Evolutionary conservation across 2,113 vertebrate species (phyloP).

Genomic region (Tragelaphus buxtoni): DNA sequence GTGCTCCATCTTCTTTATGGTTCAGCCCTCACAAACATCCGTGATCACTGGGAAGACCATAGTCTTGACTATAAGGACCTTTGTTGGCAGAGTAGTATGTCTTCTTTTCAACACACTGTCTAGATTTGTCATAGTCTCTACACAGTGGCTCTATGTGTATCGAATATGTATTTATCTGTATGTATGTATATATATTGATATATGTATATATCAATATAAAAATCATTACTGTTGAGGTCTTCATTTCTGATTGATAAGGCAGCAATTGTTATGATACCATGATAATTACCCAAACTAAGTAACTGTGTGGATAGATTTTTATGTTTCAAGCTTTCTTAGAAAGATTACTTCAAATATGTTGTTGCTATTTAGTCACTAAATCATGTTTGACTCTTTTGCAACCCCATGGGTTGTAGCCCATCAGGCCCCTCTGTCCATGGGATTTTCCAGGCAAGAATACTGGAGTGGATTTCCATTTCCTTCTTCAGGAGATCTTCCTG

Average conservation of each 20-base stretch:
- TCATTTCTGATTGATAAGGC: neutral
- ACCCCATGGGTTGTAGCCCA: neutral
- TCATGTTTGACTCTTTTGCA: neutral
- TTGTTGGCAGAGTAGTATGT: neutral
- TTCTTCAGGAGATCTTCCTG: neutral
- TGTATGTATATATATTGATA: neutral
- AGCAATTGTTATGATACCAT: neutral
- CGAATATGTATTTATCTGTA: neutral
- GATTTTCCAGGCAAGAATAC: neutral
- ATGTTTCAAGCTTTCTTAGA: neutral
- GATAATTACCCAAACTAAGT: neutral
- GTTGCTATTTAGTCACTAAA: neutral
- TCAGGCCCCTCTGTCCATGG: neutral
- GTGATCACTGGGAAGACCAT: neutral
- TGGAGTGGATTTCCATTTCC: neutral
- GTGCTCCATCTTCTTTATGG: neutral
- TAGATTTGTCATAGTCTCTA: neutral
- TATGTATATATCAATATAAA: neutral
- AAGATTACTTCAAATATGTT: neutral
- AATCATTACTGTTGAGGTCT: neutral
- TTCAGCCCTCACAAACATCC: neutral
- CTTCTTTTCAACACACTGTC: neutral
- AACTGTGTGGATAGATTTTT: neutral
- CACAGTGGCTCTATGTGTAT: neutral
- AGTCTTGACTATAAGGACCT: neutral